Evolutionary conservation across 1,140 invertebrate genomes (phyloP), one percentile per base, ranked within the genome.

Genomic region (Cyphomyrmex costatus): DNA sequence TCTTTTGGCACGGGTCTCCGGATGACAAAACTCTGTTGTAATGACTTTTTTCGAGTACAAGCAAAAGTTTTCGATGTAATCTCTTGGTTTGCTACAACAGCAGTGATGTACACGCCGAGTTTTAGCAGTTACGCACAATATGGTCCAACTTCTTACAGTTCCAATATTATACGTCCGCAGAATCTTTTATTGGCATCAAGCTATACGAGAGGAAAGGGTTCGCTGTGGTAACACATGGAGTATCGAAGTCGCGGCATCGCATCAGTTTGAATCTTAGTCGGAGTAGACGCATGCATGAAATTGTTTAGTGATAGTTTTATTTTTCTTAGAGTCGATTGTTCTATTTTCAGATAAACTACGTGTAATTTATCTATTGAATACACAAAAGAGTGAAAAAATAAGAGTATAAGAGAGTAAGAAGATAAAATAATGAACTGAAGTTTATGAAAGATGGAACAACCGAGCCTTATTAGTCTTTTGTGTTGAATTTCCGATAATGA

Each of bases 271-370:
- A 65, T n/a, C 30, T 12, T n/a, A 19, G 33, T 36, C 33, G 10
- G 63, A 66, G n/a, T n/a, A 42, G n/a, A 66, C n/a, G n/a, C 63
- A 3, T n/a, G 33, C 19, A 66, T 4, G 33, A 66, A 33, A 66
- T n/a, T 66, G n/a, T 66, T 66, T 42, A 66, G 33, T n/a, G 33
- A 10, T 5, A 42, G 33, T 33, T 42, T 66, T 66, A 66, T 42
- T 66, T 66, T 33, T n/a, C n/a, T 36, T 66, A 19, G 33, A 8
- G n/a, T n/a, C n/a, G n/a, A n/a, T n/a, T n/a, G n/a, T n/a, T n/a
- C n/a, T n/a, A n/a, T n/a, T n/a, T n/a, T n/a, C n/a, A n/a, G n/a
- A n/a, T n/a, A n/a, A n/a, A n/a, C n/a, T n/a, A n/a, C n/a, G n/a
- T n/a, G n/a, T n/a, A n/a, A n/a, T n/a, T n/a, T n/a, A n/a, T n/a